These are phyloP conservation scores for Bradysia coprophila DNA, from an alignment of 1,140 invertebrate species.

Conservation along the genomic window DNA sequence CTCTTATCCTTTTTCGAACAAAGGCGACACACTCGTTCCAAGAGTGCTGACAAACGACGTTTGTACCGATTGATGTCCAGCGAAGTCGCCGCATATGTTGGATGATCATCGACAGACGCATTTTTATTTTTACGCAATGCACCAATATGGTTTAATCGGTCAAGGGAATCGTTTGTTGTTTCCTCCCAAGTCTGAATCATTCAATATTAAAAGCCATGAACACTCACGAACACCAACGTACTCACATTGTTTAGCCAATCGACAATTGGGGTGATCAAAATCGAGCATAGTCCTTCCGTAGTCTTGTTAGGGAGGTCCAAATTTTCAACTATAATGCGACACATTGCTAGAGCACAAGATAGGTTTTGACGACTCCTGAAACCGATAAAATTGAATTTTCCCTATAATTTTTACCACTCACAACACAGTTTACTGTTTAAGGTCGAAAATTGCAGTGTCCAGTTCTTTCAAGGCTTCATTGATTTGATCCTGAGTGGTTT, in stretches of 20 bases:
- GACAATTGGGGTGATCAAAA: slow-evolving; percentile 15
- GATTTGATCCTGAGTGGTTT: slow-evolving; percentile 13
- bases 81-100: slow-evolving; percentile 4
- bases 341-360: slow-evolving; percentile 15
- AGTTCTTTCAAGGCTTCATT: neutral
- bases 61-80: slow-evolving; percentile 17
- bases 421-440: neutral
- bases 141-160: slow-evolving; percentile 22
- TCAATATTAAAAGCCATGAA: neutral
- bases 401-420: neutral
- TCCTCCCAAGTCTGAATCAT: slow-evolving; percentile 19
- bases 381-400: slow-evolving; percentile 3
- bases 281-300: slow-evolving; percentile 14
- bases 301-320: slow-evolving; percentile 18
- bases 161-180: slow-evolving; percentile 19
- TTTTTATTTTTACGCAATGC: slow-evolving; percentile 16
- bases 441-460: neutral
- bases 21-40: slow-evolving; percentile 17
- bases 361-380: slow-evolving; percentile 16
- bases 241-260: slow-evolving; percentile 19
- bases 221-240: neutral
- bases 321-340: slow-evolving; percentile 16
- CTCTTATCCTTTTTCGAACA: slow-evolving; percentile 3
- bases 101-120: neutral
- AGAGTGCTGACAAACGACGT: slow-evolving; percentile 14